phyloP scores from a whole-genome alignment of 2,888 invertebrate species.

The Seira ritae region DNA sequence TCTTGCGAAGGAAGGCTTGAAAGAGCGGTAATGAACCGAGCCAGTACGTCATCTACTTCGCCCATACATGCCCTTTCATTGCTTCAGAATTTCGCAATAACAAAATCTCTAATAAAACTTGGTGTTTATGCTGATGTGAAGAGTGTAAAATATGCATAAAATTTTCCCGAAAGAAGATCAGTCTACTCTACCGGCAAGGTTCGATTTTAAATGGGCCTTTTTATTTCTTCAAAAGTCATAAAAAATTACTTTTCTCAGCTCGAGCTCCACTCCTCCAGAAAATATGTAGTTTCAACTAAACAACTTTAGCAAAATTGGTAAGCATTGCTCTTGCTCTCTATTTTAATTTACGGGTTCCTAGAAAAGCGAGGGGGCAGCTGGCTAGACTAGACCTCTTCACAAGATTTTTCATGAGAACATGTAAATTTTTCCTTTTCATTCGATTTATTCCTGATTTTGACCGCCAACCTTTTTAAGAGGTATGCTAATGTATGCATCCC shows the following conservation, averaged over 20 bases:
- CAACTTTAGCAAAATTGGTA: background rate
- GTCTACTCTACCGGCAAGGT: background rate
- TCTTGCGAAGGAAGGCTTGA: background rate
- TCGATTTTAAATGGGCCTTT: conserved; percentile 20
- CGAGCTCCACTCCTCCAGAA: too few relatives aligned
- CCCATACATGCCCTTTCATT: background rate
- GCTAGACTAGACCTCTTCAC: conserved; percentile 11
- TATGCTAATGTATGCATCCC: conserved; percentile 19
- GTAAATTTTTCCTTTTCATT: background rate
- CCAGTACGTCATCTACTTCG: background rate
- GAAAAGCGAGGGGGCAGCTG: conserved; percentile 48
- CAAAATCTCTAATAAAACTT: conserved; percentile 2
- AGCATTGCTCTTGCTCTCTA: conserved; percentile 9
- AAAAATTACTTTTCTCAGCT: conserved; percentile 40
- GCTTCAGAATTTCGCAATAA: too few relatives aligned
- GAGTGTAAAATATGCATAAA: conserved; percentile 59
- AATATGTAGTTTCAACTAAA: too few relatives aligned
- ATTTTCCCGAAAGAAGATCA: conserved; percentile 5
- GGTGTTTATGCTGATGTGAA: conserved; percentile 51
- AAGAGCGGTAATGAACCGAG: background rate
- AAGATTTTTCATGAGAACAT: background rate
- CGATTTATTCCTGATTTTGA: background rate
- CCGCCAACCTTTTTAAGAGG: background rate
- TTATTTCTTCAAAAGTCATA: conserved; percentile 40
- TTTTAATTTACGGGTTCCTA: conserved; percentile 60